phyloP scores from a whole-genome alignment of 2,888 invertebrate genomes.

The Acrocyrtus sp. region DNA sequence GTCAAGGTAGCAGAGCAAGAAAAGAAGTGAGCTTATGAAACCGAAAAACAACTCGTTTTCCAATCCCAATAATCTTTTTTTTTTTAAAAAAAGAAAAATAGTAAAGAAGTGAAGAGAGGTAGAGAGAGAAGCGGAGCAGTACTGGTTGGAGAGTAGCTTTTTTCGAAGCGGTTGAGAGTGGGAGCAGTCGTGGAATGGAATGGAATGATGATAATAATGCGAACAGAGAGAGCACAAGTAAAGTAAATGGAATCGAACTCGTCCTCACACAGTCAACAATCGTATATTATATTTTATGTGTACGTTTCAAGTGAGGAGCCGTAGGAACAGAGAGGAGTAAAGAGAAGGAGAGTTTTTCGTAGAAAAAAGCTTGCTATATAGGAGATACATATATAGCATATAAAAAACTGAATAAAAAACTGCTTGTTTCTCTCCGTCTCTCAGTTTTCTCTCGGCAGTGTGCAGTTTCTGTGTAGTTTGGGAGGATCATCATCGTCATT shows the following conservation, averaged over 20 bases:
- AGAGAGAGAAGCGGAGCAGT: background rate
- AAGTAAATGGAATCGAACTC: constrained; percentile 52
- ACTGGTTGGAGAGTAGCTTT: too few species aligned
- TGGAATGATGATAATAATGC: constrained; percentile 35
- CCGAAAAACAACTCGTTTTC: constrained; percentile 49
- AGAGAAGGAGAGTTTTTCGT: too few species aligned
- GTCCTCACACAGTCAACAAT: constrained; percentile 49
- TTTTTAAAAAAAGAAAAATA: constrained; percentile 4
- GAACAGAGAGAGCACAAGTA: constrained; percentile 26
- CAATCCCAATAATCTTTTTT: constrained; percentile 45
- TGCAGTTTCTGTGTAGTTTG: background rate
- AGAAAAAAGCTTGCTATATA: too few species aligned
- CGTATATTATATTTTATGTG: constrained; percentile 46
- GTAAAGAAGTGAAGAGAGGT: constrained; percentile 15
- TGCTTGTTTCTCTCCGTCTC: constrained; percentile 15
- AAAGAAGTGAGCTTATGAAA: constrained; percentile 39
- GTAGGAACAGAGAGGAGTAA: constrained; percentile 13
- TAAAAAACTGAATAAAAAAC: too few species aligned
- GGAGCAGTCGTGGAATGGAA: constrained; percentile 45
- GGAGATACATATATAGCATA: too few species aligned
- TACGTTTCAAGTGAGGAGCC: constrained; percentile 2
- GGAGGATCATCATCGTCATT: constrained; percentile 7
- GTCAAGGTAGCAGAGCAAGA: constrained; percentile 34
- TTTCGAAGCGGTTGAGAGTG: too few species aligned
- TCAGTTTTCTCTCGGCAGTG: too few species aligned